Evolutionary conservation across 2,797 vertebrate genomes (phyloP), one percentile per base, ranked within the genome.

Genomic region (Schizothorax lantsangensis): DNA sequence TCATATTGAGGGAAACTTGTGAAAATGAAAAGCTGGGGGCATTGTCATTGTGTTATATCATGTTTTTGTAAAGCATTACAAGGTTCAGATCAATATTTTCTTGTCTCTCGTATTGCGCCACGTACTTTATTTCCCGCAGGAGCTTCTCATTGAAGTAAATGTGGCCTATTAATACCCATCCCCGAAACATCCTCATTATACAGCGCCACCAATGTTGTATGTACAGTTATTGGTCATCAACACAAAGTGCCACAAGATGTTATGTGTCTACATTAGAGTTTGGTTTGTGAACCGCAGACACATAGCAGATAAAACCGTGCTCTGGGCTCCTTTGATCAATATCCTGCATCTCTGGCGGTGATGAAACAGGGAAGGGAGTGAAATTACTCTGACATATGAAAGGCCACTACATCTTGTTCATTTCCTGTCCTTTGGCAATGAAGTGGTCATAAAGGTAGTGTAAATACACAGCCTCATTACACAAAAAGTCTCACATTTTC

Each of bases 1-100:
- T 84, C 72, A 52, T 79, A 87, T 81, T 89, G 87, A 72, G 89
- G 88, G 88, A 78, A 88, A 78, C 59, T 66, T 77, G 57, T 30
- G 30, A 30, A 30, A 52, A 83, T 64, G 14, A 21, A n/a, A 81
- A 74, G 84, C 84, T 38, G 14, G 12, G 30, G 72, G 79, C 47
- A 75, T 45, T 59, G 40, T 21, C 47, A 59, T 73, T 26, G 26
- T 52, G 52, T 69, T 62, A 57, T 26, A 78, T 81, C 21, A 49
- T 52, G 73, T 62, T 74, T 62, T 45, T 64, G 40, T 84, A 36
- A 84, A 69, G 26, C 19, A 47, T 78, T 68, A 78, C 59, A 68
- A 17, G 45, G 59, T 77, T 81, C 75, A 43, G 45, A 74, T 80
- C 71, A 69, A 84, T 84, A 82, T 81, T 71, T 85, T 83, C 49